Evolutionary conservation across 2,888 invertebrate species (phyloP).

Genomic region (Polylopha cassiicola): DNA sequence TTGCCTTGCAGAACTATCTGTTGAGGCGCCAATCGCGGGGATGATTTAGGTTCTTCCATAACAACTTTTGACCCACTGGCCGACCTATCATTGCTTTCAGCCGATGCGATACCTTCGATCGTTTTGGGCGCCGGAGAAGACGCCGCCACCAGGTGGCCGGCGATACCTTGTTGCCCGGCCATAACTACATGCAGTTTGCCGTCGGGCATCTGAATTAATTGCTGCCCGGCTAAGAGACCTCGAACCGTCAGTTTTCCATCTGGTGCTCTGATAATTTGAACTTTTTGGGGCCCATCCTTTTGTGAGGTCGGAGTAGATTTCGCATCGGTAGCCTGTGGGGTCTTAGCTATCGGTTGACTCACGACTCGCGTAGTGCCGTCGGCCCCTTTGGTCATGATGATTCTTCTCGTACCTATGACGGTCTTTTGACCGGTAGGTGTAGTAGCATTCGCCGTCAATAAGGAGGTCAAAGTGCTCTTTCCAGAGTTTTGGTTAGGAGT

Average conservation of each 20-base stretch:
- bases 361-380: conserved; percentile 82
- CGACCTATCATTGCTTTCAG: conserved; percentile 31
- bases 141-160: conserved; percentile 63
- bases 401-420: conserved; percentile 80
- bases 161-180: conserved; percentile 77
- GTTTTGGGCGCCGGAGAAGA: conserved; percentile 43
- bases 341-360: conserved; percentile 73
- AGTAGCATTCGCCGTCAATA: conserved; percentile 72
- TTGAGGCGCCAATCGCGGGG: conserved; percentile 31
- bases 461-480: conserved; percentile 81
- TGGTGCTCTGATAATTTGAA: conserved; percentile 92
- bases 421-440: conserved; percentile 79
- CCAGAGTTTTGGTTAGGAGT: conserved; percentile 75
- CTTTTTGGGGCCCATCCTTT: conserved; percentile 82
- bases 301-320: conserved; percentile 46
- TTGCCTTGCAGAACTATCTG: conserved; percentile 48
- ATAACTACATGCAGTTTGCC: conserved; percentile 92
- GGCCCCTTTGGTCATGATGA: conserved; percentile 86
- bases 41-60: conserved; percentile 27
- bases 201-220: conserved; percentile 94
- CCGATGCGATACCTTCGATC: conserved; percentile 30
- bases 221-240: conserved; percentile 94
- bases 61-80: conserved; percentile 31
- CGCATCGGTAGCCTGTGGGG: conserved; percentile 52
- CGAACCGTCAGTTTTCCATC: conserved; percentile 95